Evolutionary conservation across 2,113 vertebrate species (phyloP), one percentile per base, ranked within the genome.

Genomic region (Nestor notabilis): DNA sequence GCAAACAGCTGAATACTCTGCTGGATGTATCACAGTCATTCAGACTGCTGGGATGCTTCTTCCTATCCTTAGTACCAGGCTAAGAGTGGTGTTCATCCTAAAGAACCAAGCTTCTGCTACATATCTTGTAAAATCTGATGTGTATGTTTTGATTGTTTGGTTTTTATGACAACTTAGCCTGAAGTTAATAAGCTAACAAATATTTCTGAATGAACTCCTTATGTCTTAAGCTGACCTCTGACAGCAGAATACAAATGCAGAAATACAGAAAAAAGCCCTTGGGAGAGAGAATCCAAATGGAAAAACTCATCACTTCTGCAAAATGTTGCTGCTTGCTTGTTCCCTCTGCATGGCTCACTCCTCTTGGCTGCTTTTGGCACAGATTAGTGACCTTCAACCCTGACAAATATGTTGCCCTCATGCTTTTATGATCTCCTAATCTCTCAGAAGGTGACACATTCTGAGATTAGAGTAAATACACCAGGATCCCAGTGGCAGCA

Each of bases 341-440:
- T 95, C 68, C 37, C 33, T 33, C 39, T 46, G 19, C 27, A 69
- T n/a, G 23, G 66, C 31, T 80, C 27, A 7, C 77, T 80, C 58
- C 15, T 91, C 79, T 79, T 93, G 80, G 89, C 82, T 83, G 71
- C 94, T 95, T 50, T 74, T 23, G 7, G 87, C 75, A 95, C 64
- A 94, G 89, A 95, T 75, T 84, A 90, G 37, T 64, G 81, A 97
- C 92, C 84, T 95, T 92, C 55, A 90, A 72, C 75, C 77, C 95
- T 95, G 71, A 93, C 69, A 96, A 97, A 97, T 88, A 96, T 61
- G 92, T 91, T 87, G 33, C 65, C 69, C 94, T 88, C 66, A 33
- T 89, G 82, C 83, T 97, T 98, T 97, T 96, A 95, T 92, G 92
- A 96, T 94, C 93, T 95, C 86, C 84, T 93, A 97, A 96, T 95